Evolutionary conservation across 2,797 vertebrate species (phyloP), one percentile per base, ranked within the genome.

Genomic region (Peromyscus attwateri): DNA sequence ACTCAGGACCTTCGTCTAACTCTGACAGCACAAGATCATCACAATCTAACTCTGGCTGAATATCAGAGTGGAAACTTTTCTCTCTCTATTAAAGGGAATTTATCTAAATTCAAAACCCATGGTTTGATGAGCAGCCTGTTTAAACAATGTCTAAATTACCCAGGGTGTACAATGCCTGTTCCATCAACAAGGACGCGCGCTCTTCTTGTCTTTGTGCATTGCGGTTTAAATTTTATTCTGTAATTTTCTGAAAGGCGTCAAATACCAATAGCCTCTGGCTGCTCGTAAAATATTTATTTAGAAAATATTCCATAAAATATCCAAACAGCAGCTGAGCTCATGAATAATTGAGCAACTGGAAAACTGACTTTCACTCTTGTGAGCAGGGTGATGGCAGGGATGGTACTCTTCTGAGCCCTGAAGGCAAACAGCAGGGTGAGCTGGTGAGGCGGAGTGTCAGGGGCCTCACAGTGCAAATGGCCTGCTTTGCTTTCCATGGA

Each of bases 241-340:
- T 95, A 94, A 93, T 95, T 95, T 95, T 96, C 90, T 95, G 80
- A 91, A 97, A 92, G 92, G 52, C 79, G 31, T 97, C 94, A 96
- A 94, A 95, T 95, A 83, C 89, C 89, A 93, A 84, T 91, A 96
- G 96, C 97, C 75, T 94, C 91, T 95, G 95, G 96, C 92, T 96
- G 52, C 71, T 97, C 71, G 76, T 98, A 91, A 97, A 98, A 97
- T 97, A 98, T 97, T 97, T 95, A 98, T 89, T 95, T 55, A 64
- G 93, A 94, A 97, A 97, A 96, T 96, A 95, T 95, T 92, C 92
- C 95, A 90, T 97, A 95, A 97, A 96, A 94, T 91, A 75, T 93
- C 79, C 76, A 83, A 97, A 89, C 90, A 94, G 92, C 97, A 97
- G 95, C 96, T 97, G 97, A 95, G 87, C 87, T 97, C 80, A 95